phyloP scores from a whole-genome alignment of 2,888 invertebrate species.

The Campoplex capitator region DNA sequence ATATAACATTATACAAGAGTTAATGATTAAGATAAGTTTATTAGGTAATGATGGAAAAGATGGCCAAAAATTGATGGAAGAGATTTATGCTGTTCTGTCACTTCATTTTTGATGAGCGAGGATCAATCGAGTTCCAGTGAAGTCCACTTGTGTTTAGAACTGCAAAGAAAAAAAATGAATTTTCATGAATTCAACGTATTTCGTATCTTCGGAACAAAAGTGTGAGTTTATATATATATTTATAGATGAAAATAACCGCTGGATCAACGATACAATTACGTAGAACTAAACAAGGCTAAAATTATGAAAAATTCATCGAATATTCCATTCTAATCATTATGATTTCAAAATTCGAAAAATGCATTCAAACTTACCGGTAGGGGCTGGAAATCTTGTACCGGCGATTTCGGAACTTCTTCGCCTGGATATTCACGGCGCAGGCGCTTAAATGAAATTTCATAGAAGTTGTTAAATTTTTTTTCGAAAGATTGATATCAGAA shows the following conservation, averaged over 20 bases:
- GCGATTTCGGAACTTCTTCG: neutral
- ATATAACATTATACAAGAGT: neutral
- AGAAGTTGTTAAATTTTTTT: slow-evolving; percentile 5
- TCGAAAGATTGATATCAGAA: neutral
- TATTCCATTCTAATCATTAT: too few species aligned
- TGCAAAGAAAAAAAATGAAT: neutral
- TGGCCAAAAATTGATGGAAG: neutral
- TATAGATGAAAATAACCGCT: neutral
- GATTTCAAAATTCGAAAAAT: neutral
- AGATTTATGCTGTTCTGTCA: neutral
- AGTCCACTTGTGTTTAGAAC: neutral
- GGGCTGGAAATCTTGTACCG: neutral
- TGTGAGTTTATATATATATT: neutral
- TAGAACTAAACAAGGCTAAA: neutral
- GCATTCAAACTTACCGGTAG: neutral
- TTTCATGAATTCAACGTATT: neutral
- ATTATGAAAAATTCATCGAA: neutral
- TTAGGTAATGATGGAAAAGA: neutral
- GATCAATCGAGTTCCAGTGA: neutral
- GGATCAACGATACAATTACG: neutral
- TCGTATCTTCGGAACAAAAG: neutral
- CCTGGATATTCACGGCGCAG: neutral
- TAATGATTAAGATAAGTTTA: neutral
- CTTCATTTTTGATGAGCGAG: neutral
- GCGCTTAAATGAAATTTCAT: neutral